Conservation (phyloP, 2,888 invertebrate species). For the Apodemia duryi region DNA sequence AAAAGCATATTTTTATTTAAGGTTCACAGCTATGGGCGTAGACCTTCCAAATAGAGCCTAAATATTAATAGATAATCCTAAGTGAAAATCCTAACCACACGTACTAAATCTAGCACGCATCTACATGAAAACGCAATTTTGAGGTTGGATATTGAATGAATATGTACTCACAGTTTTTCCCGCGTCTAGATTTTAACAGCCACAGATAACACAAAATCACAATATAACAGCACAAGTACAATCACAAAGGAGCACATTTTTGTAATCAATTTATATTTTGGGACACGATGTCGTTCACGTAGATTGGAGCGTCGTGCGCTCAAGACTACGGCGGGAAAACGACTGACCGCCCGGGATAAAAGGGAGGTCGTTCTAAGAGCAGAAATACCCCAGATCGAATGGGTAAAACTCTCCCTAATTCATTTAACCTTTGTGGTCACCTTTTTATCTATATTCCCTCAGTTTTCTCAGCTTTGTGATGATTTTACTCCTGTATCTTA, state of each 20-base stretch:
- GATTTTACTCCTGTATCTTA: too few relatives aligned
- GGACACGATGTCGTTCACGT: conserved; percentile 41
- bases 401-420: conserved; percentile 8
- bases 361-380: conserved; percentile 44
- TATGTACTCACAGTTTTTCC: conserved; percentile 26
- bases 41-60: neutral
- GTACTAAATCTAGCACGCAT: conserved; percentile 10
- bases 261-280: conserved; percentile 39
- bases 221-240: conserved; percentile 37
- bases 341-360: conserved; percentile 54
- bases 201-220: conserved; percentile 38
- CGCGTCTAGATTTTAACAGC: conserved; percentile 17
- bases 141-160: conserved; percentile 5
- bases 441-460: too few relatives aligned
- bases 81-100: conserved; percentile 9
- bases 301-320: conserved; percentile 41
- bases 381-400: conserved; percentile 29
- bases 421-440: neutral
- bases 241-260: conserved; percentile 31
- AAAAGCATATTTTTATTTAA: neutral
- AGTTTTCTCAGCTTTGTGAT: too few relatives aligned
- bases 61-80: neutral
- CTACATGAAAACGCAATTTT: conserved; percentile 8
- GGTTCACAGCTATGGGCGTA: neutral
- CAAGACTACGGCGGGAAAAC: conserved; percentile 55